phyloP scores from a whole-genome alignment of 2,888 invertebrate genomes.

The Caenorhabditis japonica region DNA sequence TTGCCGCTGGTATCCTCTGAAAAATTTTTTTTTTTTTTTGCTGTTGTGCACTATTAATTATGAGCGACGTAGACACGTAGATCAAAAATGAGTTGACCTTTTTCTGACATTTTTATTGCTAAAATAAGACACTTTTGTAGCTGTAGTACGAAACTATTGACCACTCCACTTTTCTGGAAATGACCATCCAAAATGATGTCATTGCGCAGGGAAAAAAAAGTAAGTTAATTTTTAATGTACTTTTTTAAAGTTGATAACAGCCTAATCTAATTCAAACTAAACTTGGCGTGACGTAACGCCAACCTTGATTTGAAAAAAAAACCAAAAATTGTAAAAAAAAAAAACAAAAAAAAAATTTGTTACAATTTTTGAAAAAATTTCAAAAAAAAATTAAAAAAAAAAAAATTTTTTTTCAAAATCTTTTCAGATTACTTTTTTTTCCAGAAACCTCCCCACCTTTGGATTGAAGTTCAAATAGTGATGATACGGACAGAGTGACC shows the following conservation, averaged over 20 bases:
- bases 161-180: too few species aligned
- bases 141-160: too few species aligned
- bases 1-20: conserved; percentile 55
- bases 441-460: conserved; percentile 31
- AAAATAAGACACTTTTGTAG: too few species aligned
- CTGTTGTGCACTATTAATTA: not conserved
- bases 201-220: conserved; percentile 5
- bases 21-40: conserved; percentile 7
- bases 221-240: conserved; percentile 33
- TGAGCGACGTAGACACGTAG: not conserved
- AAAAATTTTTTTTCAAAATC: conserved; percentile 1
- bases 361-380: not conserved
- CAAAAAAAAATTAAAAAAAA: not conserved
- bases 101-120: conserved; percentile 17
- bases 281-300: too few species aligned
- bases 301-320: too few species aligned
- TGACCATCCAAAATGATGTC: too few species aligned
- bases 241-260: conserved; percentile 38
- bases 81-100: conserved; percentile 42
- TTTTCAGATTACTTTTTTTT: conserved; percentile 2
- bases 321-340: too few species aligned
- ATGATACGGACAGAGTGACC: conserved; percentile 48
- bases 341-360: too few species aligned
- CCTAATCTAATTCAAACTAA: too few species aligned
- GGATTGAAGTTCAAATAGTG: conserved; percentile 51